Conservation (phyloP, 2,888 invertebrate genomes). For the Acronicta psi region DNA sequence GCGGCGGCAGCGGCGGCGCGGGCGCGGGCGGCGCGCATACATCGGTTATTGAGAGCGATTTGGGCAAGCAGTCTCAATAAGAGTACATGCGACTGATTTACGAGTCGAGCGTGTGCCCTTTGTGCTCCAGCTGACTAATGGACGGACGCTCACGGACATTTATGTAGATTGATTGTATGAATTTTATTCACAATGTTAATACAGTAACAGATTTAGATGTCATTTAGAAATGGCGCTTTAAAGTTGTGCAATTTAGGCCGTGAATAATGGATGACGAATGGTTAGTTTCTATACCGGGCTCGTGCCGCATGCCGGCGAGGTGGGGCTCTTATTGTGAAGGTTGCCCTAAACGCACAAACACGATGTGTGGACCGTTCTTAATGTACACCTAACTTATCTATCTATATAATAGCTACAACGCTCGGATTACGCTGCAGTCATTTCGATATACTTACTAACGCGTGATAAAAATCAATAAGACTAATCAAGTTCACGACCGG, state of each 20-base stretch:
- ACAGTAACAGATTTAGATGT: slow-evolving; percentile 89
- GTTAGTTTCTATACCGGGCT: slow-evolving; percentile 80
- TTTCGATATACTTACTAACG: slow-evolving; percentile 35
- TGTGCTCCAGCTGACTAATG: slow-evolving; percentile 88
- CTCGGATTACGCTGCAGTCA: slow-evolving; percentile 35
- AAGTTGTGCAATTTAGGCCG: slow-evolving; percentile 89
- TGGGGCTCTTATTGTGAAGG: slow-evolving; percentile 77
- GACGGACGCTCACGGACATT: slow-evolving; percentile 89
- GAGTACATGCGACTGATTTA: slow-evolving; percentile 87
- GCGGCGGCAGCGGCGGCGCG: slow-evolving; percentile 55
- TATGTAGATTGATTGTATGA: slow-evolving; percentile 89
- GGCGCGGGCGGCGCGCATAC: slow-evolving; percentile 62
- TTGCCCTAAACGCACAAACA: slow-evolving; percentile 67
- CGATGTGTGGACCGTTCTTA: slow-evolving; percentile 47
- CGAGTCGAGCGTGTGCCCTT: slow-evolving; percentile 89
- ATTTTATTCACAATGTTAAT: slow-evolving; percentile 90
- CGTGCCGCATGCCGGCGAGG: slow-evolving; percentile 73
- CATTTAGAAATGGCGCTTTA: slow-evolving; percentile 89
- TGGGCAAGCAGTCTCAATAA: slow-evolving; percentile 86
- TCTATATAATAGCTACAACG: slow-evolving; percentile 44
- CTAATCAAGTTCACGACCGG: slow-evolving; percentile 12
- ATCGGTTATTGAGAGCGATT: slow-evolving; percentile 85
- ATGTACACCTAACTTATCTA: slow-evolving; percentile 42
- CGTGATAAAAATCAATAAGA: slow-evolving; percentile 34
- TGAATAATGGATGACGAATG: slow-evolving; percentile 89